Percentiles rank a stretch among this genome's conserved stretches.
Evolutionary conservation across 2,797 vertebrate genomes (phyloP).

Genomic region (Forpus xanthops): DNA sequence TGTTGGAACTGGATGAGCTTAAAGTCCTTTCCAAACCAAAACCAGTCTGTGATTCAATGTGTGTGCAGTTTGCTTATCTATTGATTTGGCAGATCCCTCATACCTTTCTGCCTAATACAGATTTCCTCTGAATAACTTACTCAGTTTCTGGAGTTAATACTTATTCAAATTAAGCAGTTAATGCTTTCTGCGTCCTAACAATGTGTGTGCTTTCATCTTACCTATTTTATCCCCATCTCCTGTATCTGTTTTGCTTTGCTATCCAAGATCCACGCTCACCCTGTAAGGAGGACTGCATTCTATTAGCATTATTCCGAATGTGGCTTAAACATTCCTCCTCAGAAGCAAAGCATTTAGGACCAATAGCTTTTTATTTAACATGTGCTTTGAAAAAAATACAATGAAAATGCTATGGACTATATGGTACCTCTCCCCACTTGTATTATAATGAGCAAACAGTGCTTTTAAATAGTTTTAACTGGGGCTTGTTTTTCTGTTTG

Average conservation of each 20-base stretch:
- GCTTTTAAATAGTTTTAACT: conserved; percentile 24
- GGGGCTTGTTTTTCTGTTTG: background rate
- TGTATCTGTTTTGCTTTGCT: background rate
- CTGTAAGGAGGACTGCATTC: background rate
- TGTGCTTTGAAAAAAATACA: conserved; percentile 17
- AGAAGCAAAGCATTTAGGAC: background rate
- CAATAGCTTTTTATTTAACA: background rate
- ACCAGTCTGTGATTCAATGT: background rate
- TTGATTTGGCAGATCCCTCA: background rate
- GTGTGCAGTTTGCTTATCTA: background rate
- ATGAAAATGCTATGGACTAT: background rate
- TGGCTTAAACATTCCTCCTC: background rate
- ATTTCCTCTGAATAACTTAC: background rate
- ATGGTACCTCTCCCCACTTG: background rate
- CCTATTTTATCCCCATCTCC: background rate
- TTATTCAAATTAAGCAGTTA: background rate
- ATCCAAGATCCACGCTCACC: background rate
- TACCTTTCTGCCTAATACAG: background rate
- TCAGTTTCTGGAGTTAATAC: background rate
- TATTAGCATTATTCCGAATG: background rate
- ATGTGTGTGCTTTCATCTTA: background rate
- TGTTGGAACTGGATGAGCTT: background rate
- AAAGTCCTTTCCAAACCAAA: background rate
- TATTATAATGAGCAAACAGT: conserved; percentile 17
- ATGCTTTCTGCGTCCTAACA: background rate